These are phyloP conservation scores for Drosophila neutralis DNA, from an alignment of 2,888 invertebrate species.

Conservation along the genomic window DNA sequence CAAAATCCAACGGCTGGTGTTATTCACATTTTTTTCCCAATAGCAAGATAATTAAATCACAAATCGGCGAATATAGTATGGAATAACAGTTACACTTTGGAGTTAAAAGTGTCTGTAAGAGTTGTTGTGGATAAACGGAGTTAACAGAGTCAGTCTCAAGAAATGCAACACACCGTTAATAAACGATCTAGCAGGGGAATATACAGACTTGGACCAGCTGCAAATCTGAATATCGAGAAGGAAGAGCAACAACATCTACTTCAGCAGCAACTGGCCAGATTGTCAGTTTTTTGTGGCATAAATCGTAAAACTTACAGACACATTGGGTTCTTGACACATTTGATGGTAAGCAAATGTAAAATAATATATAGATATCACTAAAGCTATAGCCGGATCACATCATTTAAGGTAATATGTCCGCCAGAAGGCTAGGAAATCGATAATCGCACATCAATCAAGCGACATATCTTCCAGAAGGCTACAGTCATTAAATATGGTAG, in stretches of 20 bases:
- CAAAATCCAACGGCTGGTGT: background rate
- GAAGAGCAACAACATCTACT: background rate
- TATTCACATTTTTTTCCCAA: background rate
- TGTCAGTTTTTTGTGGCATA: background rate
- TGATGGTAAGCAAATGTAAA: background rate
- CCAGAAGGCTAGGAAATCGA: no score
- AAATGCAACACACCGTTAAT: background rate
- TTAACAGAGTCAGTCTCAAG: background rate
- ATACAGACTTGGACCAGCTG: background rate
- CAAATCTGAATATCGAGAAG: background rate
- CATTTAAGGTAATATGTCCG: no score
- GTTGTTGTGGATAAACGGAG: background rate
- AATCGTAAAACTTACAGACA: background rate
- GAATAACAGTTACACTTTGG: background rate
- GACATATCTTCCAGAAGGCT: no score
- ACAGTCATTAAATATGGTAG: no score
- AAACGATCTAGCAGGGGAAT: background rate
- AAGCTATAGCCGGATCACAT: background rate
- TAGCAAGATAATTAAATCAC: background rate
- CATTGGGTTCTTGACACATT: background rate
- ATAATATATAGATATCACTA: background rate
- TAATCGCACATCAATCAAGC: no score
- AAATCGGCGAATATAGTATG: background rate
- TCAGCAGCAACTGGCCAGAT: background rate
- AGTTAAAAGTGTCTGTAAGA: background rate